phyloP scores from a whole-genome alignment of 1,140 invertebrate genomes.

The Atta cephalotes region DNA sequence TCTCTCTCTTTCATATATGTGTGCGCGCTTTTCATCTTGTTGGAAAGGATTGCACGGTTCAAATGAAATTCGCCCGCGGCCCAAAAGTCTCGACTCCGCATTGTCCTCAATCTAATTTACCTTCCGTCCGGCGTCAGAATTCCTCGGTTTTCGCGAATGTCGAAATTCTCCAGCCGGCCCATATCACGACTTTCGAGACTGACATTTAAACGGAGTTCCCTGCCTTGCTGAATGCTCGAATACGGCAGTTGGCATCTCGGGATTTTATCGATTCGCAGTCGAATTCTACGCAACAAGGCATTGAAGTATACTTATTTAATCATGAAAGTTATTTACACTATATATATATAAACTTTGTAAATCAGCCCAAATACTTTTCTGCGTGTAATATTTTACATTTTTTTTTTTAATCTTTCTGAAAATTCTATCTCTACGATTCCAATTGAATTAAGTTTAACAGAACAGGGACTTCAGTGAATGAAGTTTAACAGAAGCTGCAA shows the following conservation, averaged over 20 bases:
- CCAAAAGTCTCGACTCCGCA: constrained; percentile 48
- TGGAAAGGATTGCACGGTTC: constrained; percentile 29
- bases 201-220: constrained; percentile 40
- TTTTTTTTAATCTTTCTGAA: not conserved
- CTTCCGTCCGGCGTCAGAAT: constrained; percentile 47
- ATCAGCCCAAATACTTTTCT: not conserved
- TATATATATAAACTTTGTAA: not conserved
- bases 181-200: constrained; percentile 28
- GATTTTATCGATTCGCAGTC: constrained; percentile 30
- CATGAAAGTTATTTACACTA: not conserved
- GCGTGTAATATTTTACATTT: not conserved
- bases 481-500: not conserved
- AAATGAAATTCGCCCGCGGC: constrained; percentile 59
- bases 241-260: not conserved
- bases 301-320: not conserved
- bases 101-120: constrained; percentile 60
- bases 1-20: not conserved
- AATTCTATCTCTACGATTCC: not conserved
- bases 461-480: not conserved
- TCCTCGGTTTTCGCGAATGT: constrained; percentile 58
- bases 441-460: no score
- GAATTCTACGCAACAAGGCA: not conserved
- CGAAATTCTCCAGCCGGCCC: constrained; percentile 43
- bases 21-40: constrained; percentile 44
- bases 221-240: constrained; percentile 5